Percentiles rank a stretch among this genome's conserved stretches.
phyloP scores from a whole-genome alignment of 2,113 vertebrate genomes.

The Cettia cetti region DNA sequence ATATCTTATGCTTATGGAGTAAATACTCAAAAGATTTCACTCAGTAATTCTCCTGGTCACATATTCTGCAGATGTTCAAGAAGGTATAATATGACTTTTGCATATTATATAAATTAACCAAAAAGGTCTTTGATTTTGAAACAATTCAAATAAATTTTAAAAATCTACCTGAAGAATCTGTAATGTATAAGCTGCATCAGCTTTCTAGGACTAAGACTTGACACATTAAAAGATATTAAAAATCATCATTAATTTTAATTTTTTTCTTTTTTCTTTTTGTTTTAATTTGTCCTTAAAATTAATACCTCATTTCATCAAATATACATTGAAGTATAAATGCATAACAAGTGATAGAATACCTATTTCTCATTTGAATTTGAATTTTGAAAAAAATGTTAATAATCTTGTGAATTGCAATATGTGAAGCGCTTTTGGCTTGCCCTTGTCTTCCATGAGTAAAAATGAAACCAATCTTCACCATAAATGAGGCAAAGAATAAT shows the following conservation, averaged over 20 bases:
- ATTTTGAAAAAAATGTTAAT: background rate
- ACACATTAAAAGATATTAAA: background rate
- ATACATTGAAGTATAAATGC: background rate
- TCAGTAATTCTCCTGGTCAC: background rate
- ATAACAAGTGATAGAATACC: background rate
- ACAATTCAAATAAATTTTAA: background rate
- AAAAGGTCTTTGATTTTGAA: background rate
- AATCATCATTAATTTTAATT: fast-evolving
- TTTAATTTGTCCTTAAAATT: background rate
- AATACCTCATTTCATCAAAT: background rate
- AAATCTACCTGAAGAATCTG: background rate
- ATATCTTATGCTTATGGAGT: background rate
- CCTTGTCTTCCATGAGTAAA: background rate
- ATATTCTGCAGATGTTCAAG: background rate
- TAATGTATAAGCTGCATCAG: background rate
- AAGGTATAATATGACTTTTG: fast-evolving
- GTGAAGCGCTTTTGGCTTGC: background rate
- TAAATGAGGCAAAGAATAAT: background rate
- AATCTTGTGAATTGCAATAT: background rate
- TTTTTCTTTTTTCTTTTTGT: fast-evolving
- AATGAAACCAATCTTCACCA: background rate
- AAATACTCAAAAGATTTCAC: background rate
- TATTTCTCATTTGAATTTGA: background rate
- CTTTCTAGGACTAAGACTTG: background rate
- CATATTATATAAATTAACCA: background rate